Conservation (phyloP, 2,888 invertebrate genomes). For the Microplitis manilae region DNA sequence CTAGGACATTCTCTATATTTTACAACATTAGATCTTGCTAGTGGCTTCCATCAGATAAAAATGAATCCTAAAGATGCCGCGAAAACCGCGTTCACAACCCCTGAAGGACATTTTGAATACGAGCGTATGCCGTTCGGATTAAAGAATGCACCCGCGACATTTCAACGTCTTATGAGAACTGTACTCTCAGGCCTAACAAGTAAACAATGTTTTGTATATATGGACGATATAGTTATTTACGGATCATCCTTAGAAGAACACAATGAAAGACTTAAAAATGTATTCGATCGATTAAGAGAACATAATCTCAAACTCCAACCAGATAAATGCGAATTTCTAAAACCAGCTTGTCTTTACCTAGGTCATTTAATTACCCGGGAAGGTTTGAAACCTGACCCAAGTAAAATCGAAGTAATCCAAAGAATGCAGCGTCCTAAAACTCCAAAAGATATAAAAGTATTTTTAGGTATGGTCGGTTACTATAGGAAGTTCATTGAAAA, state of each 20-base stretch:
- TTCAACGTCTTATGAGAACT: conserved; percentile 29
- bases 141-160: conserved; percentile 33
- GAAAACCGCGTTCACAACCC: conserved; percentile 32
- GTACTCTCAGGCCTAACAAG: conserved; percentile 50
- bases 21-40: conserved; percentile 28
- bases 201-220: conserved; percentile 51
- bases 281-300: conserved; percentile 29
- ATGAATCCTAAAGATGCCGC: conserved; percentile 9
- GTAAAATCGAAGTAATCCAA: conserved; percentile 33
- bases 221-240: conserved; percentile 56
- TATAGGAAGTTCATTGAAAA: conserved; percentile 36
- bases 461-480: conserved; percentile 33
- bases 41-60: conserved; percentile 32
- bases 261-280: conserved; percentile 25
- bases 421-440: conserved; percentile 17
- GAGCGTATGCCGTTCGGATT: conserved; percentile 31
- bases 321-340: conserved; percentile 37
- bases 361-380: conserved; percentile 51
- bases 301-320: conserved; percentile 34
- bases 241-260: conserved; percentile 36
- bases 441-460: conserved; percentile 8
- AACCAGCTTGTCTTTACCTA: conserved; percentile 43
- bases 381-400: conserved; percentile 47
- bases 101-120: conserved; percentile 32
- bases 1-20: conserved; percentile 38